Conservation (phyloP, 1,140 invertebrate species). For the Lethrus apterus region DNA sequence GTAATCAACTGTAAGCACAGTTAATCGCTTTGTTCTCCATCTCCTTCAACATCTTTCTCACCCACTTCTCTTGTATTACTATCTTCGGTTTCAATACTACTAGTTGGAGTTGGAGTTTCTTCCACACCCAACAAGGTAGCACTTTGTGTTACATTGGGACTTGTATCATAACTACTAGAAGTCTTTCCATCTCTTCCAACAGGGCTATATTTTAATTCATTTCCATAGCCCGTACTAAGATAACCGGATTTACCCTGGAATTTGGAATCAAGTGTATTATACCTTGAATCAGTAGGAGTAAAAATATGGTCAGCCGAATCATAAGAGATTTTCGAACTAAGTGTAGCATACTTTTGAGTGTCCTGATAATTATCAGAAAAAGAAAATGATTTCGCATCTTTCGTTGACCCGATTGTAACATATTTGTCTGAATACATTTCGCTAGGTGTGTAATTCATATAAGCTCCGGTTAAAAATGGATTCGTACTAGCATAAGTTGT, state of each 20-base stretch:
- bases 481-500: conserved; percentile 48
- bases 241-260: conserved; percentile 30
- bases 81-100: conserved; percentile 53
- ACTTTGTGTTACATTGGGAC: conserved; percentile 20
- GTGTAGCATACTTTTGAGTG: conserved; percentile 27
- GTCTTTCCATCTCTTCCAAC: conserved; percentile 22
- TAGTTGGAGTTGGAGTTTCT: conserved; percentile 52
- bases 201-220: conserved; percentile 32
- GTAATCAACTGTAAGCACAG: no score
- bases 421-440: conserved; percentile 32
- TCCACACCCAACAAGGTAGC: conserved; percentile 32
- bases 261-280: conserved; percentile 30
- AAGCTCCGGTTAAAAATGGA: conserved; percentile 47
- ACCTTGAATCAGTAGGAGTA: conserved; percentile 21
- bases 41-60: conserved; percentile 50
- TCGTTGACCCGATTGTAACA: conserved; percentile 32
- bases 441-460: conserved; percentile 44
- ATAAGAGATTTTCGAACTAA: conserved; percentile 27
- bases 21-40: conserved; percentile 53
- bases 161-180: conserved; percentile 17
- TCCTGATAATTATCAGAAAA: conserved; percentile 23
- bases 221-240: conserved; percentile 23
- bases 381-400: conserved; percentile 33
- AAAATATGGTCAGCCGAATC: conserved; percentile 19
- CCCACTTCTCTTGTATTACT: conserved; percentile 48